Evolutionary conservation across 1,140 invertebrate genomes (phyloP), one percentile per base, ranked within the genome.

Genomic region (Platyscapa corneri): DNA sequence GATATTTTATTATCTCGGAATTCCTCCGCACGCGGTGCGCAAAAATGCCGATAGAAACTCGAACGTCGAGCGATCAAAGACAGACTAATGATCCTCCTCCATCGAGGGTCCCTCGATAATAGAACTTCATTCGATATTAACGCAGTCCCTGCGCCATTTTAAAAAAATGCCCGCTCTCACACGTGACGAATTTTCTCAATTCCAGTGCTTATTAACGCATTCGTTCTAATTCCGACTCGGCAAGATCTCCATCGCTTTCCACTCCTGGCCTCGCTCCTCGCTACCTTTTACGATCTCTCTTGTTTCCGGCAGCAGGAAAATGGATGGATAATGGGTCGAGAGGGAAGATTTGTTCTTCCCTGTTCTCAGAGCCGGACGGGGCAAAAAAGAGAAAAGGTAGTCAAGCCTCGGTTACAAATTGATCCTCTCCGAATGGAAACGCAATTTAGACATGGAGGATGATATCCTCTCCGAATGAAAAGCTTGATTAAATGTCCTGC

Each of bases 401-500:
- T 14, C 65, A n/a, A 32, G 46, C 6, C 65, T 18, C 81, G 70
- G 81, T 75, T 83, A 83, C 81, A 83, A 83, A 83, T 64, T 75
- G 70, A 75, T 75, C 53, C 23, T n/a, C 32, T 64, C 56, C 20
- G n/a, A 72, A 72, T 16, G 67, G 32, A 27, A 82, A 72, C 34
- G 42, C 7, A 74, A 34, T 72, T 53, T 23, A 37, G 34, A 39
- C 20, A 32, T 49, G 42, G 12, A 53, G 46, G 16, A 49, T 27
- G 39, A 37, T 39, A 72, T 39, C 67, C 30, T 56, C 30, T 32
- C 2, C 30, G 49, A 77, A 27, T 60, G 77, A 64, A 79, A 39
- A 80, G 78, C 60, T 67, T 80, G 37, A 67, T 80, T 80, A 39
- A 39, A 79, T 14, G 34, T 67, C 78, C 1, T 60, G 23, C 37